Evolutionary conservation across 2,888 invertebrate genomes (phyloP), one percentile per base, ranked within the genome.

Genomic region (Cephalotes varians): DNA sequence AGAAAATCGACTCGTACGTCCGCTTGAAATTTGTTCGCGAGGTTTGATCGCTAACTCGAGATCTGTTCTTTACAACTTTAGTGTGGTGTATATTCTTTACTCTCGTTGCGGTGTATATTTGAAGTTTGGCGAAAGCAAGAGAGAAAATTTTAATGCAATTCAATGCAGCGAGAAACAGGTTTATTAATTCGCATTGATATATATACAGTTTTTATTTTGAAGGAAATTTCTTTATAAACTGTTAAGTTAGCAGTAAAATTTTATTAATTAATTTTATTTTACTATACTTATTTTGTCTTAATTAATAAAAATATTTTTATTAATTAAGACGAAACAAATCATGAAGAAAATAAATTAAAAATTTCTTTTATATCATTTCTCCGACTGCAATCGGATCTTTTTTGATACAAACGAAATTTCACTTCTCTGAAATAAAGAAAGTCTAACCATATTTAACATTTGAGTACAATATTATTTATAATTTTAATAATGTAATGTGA

Each of bases 101-200:
- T n/a, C n/a, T n/a, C n/a, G n/a, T n/a, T n/a, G n/a, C n/a, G n/a
- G n/a, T n/a, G n/a, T n/a, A 18, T 5, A 47, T 47, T 18, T 47
- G 3, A 47, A 18, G 15, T 47, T 18, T 18, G 18, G 5, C 15
- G 15, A 47, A 47, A 44, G 44, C 3, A 15, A 44, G 18, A 47
- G 18, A 44, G 18, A 44, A 47, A 44, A 44, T 44, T 44, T 44
- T 44, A 44, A 0, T 44, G 44, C 44, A 44, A 12, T 15, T 12
- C 15, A 44, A 3, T 44, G 15, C 34, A 34, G 12, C 12, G 12
- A 15, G 12, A 12, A 44, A 44, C 34, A 44, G 15, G 44, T 15
- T 15, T 18, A 47, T 62, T 58, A 73, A 73, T 73, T 60, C 9
- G 15, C 60, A 44, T 47, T 47, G 47, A 44, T 10, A 44, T 1